Evolutionary conservation across 2,113 vertebrate species (phyloP).

Genomic region (Bos taurus): DNA sequence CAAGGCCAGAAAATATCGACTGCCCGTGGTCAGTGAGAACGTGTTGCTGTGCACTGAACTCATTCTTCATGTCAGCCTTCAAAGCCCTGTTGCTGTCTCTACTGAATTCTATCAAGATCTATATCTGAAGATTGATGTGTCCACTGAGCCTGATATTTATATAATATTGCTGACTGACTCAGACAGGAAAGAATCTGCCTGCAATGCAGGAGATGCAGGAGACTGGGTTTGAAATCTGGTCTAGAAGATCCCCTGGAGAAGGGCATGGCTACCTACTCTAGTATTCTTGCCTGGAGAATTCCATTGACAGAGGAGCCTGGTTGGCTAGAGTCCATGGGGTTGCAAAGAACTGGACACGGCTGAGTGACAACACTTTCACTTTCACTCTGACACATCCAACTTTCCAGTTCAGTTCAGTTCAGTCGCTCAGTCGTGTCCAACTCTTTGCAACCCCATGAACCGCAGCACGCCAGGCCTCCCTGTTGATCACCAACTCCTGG

Average conservation of each 20-base stretch:
- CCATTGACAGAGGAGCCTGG: neutral
- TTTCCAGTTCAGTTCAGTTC: too few relatives aligned
- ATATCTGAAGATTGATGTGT: neutral
- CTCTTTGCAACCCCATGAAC: too few relatives aligned
- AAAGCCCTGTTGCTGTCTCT: neutral
- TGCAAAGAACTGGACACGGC: neutral
- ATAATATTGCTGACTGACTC: neutral
- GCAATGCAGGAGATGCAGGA: neutral
- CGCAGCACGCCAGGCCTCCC: too few relatives aligned
- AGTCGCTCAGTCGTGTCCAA: rapidly evolving
- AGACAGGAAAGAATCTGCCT: neutral
- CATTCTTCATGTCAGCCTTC: neutral
- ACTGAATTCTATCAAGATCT: neutral
- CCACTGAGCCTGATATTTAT: neutral
- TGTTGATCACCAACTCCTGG: too few relatives aligned
- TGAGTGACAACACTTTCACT: neutral
- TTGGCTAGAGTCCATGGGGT: neutral
- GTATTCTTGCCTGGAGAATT: neutral
- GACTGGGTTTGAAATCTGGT: neutral
- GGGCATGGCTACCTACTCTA: neutral
- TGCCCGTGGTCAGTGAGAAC: constrained; percentile 12
- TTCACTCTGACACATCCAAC: neutral
- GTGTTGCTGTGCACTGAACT: neutral
- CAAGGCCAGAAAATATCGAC: neutral
- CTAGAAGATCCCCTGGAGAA: neutral